Evolutionary conservation across 2,888 invertebrate genomes (phyloP), one percentile per base, ranked within the genome.

Genomic region (Gortyna flavago): DNA sequence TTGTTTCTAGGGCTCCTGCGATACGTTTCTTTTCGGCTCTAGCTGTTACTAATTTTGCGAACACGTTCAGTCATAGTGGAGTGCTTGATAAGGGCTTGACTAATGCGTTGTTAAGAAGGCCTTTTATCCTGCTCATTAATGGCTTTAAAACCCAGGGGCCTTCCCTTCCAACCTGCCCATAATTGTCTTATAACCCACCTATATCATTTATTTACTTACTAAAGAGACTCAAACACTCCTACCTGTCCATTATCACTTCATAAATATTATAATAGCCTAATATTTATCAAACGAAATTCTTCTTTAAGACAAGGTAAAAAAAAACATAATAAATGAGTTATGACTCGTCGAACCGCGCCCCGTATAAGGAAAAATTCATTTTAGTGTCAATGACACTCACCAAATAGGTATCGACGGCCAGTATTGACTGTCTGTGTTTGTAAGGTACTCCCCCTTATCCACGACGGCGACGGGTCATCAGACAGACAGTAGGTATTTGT

Each of bases 321-420:
- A 51, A 48, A 29, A 62, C n/a, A 59, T n/a, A n/a, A 69, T n/a
- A 3, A 78, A 57, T 59, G 6, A 64, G 29, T 35, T 25, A 54
- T 54, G 6, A 59, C 29, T 68, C 44, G 29, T 61, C 11, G 7
- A 38, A 62, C 51, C 62, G 1, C n/a, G n/a, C 13, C 21, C 25
- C 32, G 65, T 59, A 75, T 64, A 70, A 86, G 79, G 84, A 86
- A 86, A 84, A 75, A n/a, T 21, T 79, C 65, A 72, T 67, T 75
- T 79, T 38, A 68, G 57, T 75, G 69, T 75, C 84, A 84, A 79
- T 86, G 75, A 75, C 75, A 72, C 51, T 1, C 65, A 59, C 35
- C 16, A 64, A n/a, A n/a, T n/a, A n/a, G n/a, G n/a, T 25, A 71
- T 59, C n/a, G 38, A 59, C 44, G 5, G 25, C 25, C 16, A 48